A percentile compares a stretch with the other conserved stretches of the same genome.
phyloP scores from a whole-genome alignment of 2,888 invertebrate species.

The Scelioninae gen. 1 region DNA sequence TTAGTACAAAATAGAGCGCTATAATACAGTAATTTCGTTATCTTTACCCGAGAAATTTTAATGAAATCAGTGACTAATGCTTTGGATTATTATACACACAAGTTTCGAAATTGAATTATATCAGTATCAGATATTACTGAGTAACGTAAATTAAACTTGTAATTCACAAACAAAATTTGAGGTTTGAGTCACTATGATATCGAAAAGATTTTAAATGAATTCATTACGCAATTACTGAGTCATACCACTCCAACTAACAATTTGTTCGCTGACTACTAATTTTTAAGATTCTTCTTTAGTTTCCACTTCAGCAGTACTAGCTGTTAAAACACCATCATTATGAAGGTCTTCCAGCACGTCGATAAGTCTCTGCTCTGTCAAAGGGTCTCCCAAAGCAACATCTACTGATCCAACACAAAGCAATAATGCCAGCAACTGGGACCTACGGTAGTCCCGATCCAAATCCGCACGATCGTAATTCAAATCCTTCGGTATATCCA shows the following conservation, averaged over 20 bases:
- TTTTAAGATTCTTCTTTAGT: constrained; percentile 54
- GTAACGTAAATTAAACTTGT: too few relatives aligned
- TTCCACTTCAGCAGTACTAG: constrained; percentile 79
- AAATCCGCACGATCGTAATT: constrained; percentile 86
- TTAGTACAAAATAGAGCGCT: constrained; percentile 13
- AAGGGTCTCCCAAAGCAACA: constrained; percentile 90
- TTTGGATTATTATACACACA: not conserved
- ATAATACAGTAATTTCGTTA: not conserved
- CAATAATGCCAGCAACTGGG: constrained; percentile 90
- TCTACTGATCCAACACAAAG: constrained; percentile 93
- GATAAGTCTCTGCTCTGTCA: constrained; percentile 90
- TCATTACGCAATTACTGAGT: constrained; percentile 4
- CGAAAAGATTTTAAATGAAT: not conserved
- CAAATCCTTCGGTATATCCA: constrained; percentile 86
- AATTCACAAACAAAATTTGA: not conserved
- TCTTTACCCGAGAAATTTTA: not conserved
- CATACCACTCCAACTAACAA: constrained; percentile 10
- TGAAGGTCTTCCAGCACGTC: constrained; percentile 91
- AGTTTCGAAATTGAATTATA: too few relatives aligned
- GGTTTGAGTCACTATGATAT: not conserved
- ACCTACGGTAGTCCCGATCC: constrained; percentile 86
- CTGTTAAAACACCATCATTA: constrained; percentile 88
- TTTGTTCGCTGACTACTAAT: constrained; percentile 15
- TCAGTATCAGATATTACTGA: too few relatives aligned
- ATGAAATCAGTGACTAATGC: not conserved